A percentile compares a stretch with the other conserved stretches of the same genome.
Evolutionary conservation across 2,797 vertebrate species (phyloP).

Genomic region (Rhinoraja longicauda): DNA sequence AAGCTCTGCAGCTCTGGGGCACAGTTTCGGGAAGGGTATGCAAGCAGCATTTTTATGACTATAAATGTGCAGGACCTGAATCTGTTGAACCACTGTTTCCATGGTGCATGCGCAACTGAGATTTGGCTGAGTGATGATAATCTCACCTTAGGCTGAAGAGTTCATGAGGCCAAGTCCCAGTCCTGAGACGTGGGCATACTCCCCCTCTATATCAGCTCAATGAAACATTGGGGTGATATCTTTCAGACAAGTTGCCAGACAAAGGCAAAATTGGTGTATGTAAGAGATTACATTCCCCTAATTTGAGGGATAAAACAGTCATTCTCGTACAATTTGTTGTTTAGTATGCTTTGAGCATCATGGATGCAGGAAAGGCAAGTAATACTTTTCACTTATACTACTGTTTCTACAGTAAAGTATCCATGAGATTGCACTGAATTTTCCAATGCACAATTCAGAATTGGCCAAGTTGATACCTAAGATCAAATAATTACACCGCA

Average conservation of each 20-base stretch:
- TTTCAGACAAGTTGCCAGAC: not conserved
- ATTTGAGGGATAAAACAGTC: not conserved
- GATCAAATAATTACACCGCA: not conserved
- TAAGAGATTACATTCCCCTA: not conserved
- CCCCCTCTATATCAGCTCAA: not conserved
- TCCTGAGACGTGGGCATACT: not conserved
- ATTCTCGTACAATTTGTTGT: not conserved
- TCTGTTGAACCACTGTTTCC: no score
- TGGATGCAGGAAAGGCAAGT: not conserved
- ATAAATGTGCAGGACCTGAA: no score
- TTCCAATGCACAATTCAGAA: not conserved
- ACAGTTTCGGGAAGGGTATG: no score
- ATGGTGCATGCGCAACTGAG: no score
- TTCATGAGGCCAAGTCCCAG: not conserved
- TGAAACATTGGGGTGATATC: not conserved
- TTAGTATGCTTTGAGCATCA: not conserved
- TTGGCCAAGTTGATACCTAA: not conserved
- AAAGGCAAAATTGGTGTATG: not conserved
- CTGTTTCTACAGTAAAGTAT: not conserved
- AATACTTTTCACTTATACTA: not conserved
- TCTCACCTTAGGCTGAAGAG: not conserved
- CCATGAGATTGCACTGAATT: no score
- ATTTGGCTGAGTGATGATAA: not conserved
- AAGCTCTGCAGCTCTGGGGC: no score
- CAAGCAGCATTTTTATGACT: no score